Evolutionary conservation across 2,888 invertebrate genomes (phyloP), one percentile per base, ranked within the genome.

Genomic region (Carabus problematicus): DNA sequence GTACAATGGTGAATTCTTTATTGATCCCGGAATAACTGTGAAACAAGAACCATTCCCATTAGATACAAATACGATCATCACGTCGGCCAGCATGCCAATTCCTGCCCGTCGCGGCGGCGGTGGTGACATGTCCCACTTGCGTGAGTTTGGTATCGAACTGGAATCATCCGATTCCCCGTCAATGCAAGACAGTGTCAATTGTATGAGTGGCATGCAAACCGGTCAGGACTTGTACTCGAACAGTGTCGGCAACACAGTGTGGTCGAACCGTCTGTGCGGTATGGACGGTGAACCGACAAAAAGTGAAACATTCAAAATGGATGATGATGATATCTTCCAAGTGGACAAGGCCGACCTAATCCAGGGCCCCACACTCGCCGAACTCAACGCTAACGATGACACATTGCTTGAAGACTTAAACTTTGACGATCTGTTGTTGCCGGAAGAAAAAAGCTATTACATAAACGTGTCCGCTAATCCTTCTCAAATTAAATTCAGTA

Each of bases 301-400:
- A 80, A 80, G 83, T 60, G 90, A 90, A 75, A 84, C 88, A 9
- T 89, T 91, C 75, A 90, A 89, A 80, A 90, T 93, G 88, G 94
- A 94, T 77, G 94, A 94, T 76, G 94, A 94, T 78, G 94, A 94
- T 78, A 93, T 94, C 76, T 93, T 94, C 79, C 90, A 93, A 85
- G 92, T 94, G 64, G 94, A 95, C 80, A 93, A 94, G 82, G 89
- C 92, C 45, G 94, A 94, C 82, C 84, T 93, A 72, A 91, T 94
- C 75, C 89, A 93, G 80, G 89, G 92, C 3, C 91, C 94, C 0
- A 94, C 94, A 72, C 84, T 95, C 66, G 93, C 93, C 0, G 94
- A 95, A 79, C 82, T 95, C 62, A 93, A 93, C 82, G 91, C 92
- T 14, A 93, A 93, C 76, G 93, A 93, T 73, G 94, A 94, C 74